A percentile compares a stretch with the other conserved stretches of the same genome.
Conservation (phyloP, 2,113 vertebrate species). For the Nycticebus coucang region DNA sequence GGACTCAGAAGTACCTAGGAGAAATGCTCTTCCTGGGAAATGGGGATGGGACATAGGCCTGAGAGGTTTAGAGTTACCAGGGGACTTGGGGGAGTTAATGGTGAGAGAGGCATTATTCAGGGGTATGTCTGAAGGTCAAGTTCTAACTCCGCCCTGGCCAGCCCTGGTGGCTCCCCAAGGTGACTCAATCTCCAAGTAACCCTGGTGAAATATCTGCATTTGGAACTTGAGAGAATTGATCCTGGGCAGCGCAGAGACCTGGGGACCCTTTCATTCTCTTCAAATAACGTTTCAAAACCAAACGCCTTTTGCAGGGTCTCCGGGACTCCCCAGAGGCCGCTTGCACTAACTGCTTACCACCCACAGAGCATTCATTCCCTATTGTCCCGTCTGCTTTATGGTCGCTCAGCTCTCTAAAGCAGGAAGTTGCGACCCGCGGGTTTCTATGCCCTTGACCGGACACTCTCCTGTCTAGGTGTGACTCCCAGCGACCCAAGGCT, state of each 20-base stretch:
- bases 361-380: accelerated
- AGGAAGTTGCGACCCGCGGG: neutral
- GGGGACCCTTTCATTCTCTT: neutral
- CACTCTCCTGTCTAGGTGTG: too few species aligned
- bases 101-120: too few species aligned
- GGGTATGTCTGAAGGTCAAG: neutral
- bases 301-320: neutral
- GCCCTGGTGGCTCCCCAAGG: too few species aligned
- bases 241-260: too few species aligned
- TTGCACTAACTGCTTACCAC: accelerated
- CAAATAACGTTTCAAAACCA: neutral
- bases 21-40: neutral
- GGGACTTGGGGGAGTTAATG: neutral
- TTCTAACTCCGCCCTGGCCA: neutral
- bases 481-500: too few species aligned
- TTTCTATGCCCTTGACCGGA: constrained; percentile 12
- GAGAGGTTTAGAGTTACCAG: too few species aligned
- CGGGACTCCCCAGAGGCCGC: neutral
- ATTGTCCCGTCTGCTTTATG: neutral
- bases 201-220: neutral
- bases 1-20: neutral
- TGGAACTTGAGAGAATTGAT: neutral
- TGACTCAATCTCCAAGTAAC: neutral
- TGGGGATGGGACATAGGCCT: accelerated
- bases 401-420: neutral